Evolutionary conservation across 2,113 vertebrate genomes (phyloP).

Genomic region (Amazona guildingii): DNA sequence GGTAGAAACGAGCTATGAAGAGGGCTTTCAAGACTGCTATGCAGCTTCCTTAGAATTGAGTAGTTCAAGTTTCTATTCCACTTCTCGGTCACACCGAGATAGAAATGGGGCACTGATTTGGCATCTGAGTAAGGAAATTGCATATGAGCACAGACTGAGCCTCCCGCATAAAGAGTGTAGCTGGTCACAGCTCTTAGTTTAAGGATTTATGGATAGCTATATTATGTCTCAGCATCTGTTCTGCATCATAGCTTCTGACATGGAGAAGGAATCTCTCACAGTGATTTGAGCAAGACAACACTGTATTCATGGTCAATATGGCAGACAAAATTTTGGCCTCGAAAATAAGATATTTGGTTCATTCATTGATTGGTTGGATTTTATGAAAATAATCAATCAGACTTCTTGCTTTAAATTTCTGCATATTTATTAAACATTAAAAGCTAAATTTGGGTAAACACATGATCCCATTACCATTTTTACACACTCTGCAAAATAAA

Average conservation of each 20-base stretch:
- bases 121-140: not conserved
- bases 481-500: not conserved
- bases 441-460: not conserved
- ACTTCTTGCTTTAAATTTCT: not conserved
- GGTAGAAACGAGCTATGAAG: not conserved
- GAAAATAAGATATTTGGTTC: not conserved
- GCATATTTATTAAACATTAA: not conserved
- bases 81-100: not conserved
- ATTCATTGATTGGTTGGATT: not conserved
- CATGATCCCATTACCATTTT: not conserved
- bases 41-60: not conserved
- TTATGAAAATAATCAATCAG: not conserved
- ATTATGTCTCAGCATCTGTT: slow-evolving; percentile 39
- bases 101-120: not conserved
- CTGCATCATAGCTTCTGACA: slow-evolving; percentile 1
- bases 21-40: not conserved
- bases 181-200: slow-evolving; percentile 13
- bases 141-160: not conserved
- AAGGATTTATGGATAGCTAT: slow-evolving; percentile 17
- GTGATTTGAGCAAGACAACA: not conserved
- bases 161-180: not conserved
- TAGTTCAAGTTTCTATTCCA: not conserved
- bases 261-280: not conserved
- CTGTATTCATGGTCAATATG: not conserved
- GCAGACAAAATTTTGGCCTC: not conserved